phyloP scores from a whole-genome alignment of 1,140 invertebrate genomes.

The Lasioglossum albipes region DNA sequence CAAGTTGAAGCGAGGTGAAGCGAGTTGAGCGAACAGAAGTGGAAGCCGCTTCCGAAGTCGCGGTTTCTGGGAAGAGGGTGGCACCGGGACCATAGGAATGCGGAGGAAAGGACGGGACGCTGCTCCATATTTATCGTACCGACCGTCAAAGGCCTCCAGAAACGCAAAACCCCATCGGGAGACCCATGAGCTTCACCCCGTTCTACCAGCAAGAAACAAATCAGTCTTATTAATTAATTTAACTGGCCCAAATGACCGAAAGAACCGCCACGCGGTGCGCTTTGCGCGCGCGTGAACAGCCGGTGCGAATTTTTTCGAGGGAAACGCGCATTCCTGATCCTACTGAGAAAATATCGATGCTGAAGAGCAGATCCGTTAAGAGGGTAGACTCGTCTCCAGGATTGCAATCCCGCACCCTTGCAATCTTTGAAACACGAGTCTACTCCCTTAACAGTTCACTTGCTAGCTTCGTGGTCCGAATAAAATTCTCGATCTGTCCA shows the following conservation, averaged over 20 bases:
- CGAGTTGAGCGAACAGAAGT: constrained; percentile 24
- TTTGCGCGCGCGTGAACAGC: constrained; percentile 21
- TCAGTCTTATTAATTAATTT: constrained; percentile 65
- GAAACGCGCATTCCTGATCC: not conserved
- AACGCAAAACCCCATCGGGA: constrained; percentile 34
- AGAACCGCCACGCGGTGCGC: constrained; percentile 20
- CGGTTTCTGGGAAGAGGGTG: constrained; percentile 75
- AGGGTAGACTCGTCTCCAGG: too few species aligned
- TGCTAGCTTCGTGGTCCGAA: too few species aligned
- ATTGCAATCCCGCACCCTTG: too few species aligned
- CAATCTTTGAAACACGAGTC: too few species aligned
- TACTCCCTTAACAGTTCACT: too few species aligned
- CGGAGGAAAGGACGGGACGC: constrained; percentile 55
- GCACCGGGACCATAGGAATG: constrained; percentile 23
- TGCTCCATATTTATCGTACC: constrained; percentile 70
- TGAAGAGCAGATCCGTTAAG: too few species aligned
- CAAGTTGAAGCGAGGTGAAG: constrained; percentile 18
- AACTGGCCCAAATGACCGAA: constrained; percentile 33
- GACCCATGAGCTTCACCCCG: too few species aligned
- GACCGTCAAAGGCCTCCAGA: constrained; percentile 59
- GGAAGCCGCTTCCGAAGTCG: constrained; percentile 72
- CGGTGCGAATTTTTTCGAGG: not conserved
- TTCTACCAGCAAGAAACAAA: constrained; percentile 21
- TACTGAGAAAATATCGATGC: not conserved
- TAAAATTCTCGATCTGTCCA: too few species aligned